A percentile compares a stretch with the other conserved stretches of the same genome.
phyloP scores from a whole-genome alignment of 2,888 invertebrate species.

The Xylophagus ater region DNA sequence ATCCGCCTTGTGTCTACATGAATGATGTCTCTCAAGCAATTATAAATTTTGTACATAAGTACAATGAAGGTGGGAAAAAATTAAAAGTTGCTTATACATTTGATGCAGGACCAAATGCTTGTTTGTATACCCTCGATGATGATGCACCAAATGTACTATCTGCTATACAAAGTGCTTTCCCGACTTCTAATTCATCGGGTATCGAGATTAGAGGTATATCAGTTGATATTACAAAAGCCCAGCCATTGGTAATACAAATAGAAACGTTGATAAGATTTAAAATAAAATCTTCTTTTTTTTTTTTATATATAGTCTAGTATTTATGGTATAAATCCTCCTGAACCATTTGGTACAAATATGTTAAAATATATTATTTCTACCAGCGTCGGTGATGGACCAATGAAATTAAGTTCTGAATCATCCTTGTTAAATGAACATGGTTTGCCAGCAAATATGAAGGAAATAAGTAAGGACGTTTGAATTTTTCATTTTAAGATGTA shows the following conservation, averaged over 20 bases:
- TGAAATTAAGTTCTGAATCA: constrained; percentile 32
- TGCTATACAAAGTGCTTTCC: constrained; percentile 61
- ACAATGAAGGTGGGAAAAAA: constrained; percentile 58
- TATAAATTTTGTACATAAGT: constrained; percentile 67
- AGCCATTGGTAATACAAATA: constrained; percentile 4
- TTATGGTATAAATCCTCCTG: background rate
- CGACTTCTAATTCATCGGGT: constrained; percentile 40
- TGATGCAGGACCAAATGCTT: constrained; percentile 97
- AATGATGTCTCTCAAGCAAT: constrained; percentile 77
- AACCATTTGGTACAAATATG: constrained; percentile 37
- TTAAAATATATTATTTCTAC: constrained; percentile 78
- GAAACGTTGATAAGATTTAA: no score
- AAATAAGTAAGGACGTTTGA: background rate
- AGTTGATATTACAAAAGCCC: constrained; percentile 21
- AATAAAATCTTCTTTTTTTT: constrained; percentile 6
- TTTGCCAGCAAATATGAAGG: constrained; percentile 38
- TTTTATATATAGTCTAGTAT: background rate
- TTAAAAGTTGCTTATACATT: constrained; percentile 87
- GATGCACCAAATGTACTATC: constrained; percentile 58
- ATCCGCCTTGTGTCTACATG: constrained; percentile 88
- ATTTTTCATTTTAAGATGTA: no score
- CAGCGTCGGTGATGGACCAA: constrained; percentile 70
- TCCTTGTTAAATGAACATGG: constrained; percentile 45
- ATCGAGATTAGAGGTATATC: constrained; percentile 46
- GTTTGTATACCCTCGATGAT: constrained; percentile 69